phyloP scores from a whole-genome alignment of 2,888 invertebrate species.

The Calameuta idolon region DNA sequence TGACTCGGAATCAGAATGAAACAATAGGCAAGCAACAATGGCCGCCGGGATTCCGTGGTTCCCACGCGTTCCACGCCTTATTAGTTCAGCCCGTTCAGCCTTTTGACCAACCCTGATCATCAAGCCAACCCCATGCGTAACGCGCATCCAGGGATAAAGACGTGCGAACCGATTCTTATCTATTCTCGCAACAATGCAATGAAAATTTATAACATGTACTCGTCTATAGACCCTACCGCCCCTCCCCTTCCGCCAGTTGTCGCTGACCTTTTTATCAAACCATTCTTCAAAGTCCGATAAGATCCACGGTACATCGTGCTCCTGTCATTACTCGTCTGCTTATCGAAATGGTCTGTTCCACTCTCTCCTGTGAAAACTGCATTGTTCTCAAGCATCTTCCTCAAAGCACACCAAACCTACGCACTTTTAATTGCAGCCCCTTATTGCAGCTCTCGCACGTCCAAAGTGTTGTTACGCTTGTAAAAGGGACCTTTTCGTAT shows the following conservation, averaged over 20 bases:
- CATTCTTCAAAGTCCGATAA: neutral
- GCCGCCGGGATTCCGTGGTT: slow-evolving; percentile 27
- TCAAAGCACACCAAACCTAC: neutral
- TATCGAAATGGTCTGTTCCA: neutral
- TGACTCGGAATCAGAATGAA: slow-evolving; percentile 14
- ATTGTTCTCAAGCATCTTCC: neutral
- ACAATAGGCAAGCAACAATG: slow-evolving; percentile 28
- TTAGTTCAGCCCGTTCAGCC: slow-evolving; percentile 41
- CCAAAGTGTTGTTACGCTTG: neutral
- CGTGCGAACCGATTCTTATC: neutral
- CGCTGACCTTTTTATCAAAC: neutral
- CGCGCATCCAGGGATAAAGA: neutral
- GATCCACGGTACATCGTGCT: neutral
- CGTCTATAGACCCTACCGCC: neutral
- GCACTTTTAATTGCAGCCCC: neutral
- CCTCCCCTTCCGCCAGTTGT: neutral
- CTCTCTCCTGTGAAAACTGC: neutral
- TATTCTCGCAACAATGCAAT: neutral
- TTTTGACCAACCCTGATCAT: slow-evolving; percentile 32
- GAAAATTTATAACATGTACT: neutral
- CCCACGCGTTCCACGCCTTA: slow-evolving; percentile 45
- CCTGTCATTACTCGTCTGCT: neutral
- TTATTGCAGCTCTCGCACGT: neutral
- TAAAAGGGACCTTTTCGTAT: neutral
- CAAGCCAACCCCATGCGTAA: neutral